Percentiles rank a stretch among this genome's conserved stretches.
phyloP scores from a whole-genome alignment of 2,888 invertebrate genomes.

The Polyploca ridens region DNA sequence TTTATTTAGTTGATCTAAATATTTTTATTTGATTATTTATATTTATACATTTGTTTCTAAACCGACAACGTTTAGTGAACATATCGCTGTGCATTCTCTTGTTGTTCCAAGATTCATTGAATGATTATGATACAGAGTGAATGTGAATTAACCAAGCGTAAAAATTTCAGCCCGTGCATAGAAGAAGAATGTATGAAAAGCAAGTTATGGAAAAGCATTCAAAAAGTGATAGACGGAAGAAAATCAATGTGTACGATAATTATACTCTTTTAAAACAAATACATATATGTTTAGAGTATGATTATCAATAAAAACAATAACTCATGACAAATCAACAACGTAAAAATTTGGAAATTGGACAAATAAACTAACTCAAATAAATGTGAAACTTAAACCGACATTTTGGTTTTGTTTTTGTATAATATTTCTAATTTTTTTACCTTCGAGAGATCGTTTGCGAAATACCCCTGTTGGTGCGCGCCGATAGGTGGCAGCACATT shows the following conservation, averaged over 20 bases:
- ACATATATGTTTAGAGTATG: slow-evolving; percentile 56
- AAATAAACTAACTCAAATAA: slow-evolving; percentile 64
- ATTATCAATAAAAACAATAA: slow-evolving; percentile 68
- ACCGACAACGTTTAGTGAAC: slow-evolving; percentile 66
- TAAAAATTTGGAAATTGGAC: slow-evolving; percentile 52
- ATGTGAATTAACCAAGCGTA: slow-evolving; percentile 77
- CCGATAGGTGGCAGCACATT: slow-evolving; percentile 80
- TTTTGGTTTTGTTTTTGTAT: slow-evolving; percentile 69
- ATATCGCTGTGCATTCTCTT: slow-evolving; percentile 74
- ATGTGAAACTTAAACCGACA: slow-evolving; percentile 70
- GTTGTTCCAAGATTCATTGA: slow-evolving; percentile 63
- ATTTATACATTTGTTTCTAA: slow-evolving; percentile 57
- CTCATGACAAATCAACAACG: slow-evolving; percentile 60
- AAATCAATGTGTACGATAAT: slow-evolving; percentile 64
- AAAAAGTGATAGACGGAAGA: slow-evolving; percentile 74
- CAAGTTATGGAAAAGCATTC: slow-evolving; percentile 82
- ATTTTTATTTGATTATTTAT: slow-evolving; percentile 36
- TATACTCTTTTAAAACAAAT: slow-evolving; percentile 56
- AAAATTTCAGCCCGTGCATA: slow-evolving; percentile 82
- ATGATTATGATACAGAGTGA: slow-evolving; percentile 79
- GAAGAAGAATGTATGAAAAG: slow-evolving; percentile 80
- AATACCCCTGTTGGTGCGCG: slow-evolving; percentile 91
- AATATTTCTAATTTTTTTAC: slow-evolving; percentile 88
- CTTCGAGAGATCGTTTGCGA: slow-evolving; percentile 98
- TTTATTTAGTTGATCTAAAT: slow-evolving; percentile 45